Evolutionary conservation across 2,888 invertebrate genomes (phyloP), one percentile per base, ranked within the genome.

Genomic region (Silvanus unidentatus): DNA sequence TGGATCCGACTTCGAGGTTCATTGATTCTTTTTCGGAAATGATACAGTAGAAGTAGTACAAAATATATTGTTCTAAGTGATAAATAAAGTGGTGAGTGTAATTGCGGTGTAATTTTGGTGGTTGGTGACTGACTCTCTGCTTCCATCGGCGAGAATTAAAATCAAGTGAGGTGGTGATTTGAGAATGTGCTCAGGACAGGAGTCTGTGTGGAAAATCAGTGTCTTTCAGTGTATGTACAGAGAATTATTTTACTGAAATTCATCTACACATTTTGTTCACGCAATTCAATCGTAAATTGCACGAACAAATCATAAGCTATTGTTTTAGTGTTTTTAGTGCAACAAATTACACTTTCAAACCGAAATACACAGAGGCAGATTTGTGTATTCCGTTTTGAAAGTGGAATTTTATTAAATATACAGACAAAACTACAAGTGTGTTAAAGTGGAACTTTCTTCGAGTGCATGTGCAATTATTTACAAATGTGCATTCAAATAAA

Each of bases 101-200:
- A 9, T 15, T 50, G 47, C 47, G 50, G 45, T 49, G 50, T 49
- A 32, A 4, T n/a, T 32, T 32, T 39, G n/a, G n/a, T n/a, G n/a
- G 43, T 43, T 42, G 41, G 40, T 30, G 37, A 39, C 42, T 37
- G n/a, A n/a, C 10, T 12, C 5, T 32, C 10, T 15, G 30, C 32
- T 11, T 44, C 29, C 22, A 32, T 35, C 57, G 53, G 47, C 52
- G 55, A 61, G 58, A 60, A 61, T 71, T 71, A 71, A 66, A 71
- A 71, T 72, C 71, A 72, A 68, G 71, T 71, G 66, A 71, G 69
- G 64, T 69, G 65, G 61, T 66, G 68, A 60, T 72, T 71, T 69
- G 70, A 69, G 67, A 72, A 72, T 64, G 71, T 72, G 71, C 71
- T 72, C 63, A 72, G 66, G 60, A 70, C 70, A 54, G 70, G 71